A percentile compares a stretch with the other conserved stretches of the same genome.
Evolutionary conservation across 2,797 vertebrate genomes (phyloP).

Genomic region (Molothrus ater): DNA sequence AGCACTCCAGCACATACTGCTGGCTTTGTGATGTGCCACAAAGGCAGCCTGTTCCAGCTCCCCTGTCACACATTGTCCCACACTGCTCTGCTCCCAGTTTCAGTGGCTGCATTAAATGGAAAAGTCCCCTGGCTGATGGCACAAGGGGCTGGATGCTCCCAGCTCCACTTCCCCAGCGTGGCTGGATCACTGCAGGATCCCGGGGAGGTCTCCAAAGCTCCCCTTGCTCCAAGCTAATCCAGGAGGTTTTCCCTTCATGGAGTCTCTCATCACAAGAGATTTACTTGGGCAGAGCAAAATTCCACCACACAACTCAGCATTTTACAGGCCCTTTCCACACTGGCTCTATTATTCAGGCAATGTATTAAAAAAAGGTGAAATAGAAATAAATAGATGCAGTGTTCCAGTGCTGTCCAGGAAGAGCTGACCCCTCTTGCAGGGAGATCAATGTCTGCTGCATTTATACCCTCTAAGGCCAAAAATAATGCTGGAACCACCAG

Average conservation of each 20-base stretch:
- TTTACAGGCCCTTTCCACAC: background rate
- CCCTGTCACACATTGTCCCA: constrained; percentile 11
- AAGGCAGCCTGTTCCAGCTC: constrained; percentile 48
- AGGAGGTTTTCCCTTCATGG: background rate
- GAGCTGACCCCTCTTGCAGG: background rate
- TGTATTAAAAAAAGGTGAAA: background rate
- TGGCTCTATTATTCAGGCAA: background rate
- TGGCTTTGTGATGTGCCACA: constrained; percentile 40
- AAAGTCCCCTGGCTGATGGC: background rate
- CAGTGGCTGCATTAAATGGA: background rate
- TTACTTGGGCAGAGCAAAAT: background rate
- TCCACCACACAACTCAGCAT: background rate
- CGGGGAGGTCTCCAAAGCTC: background rate
- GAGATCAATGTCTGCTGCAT: background rate
- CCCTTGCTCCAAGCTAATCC: background rate
- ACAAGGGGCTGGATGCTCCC: background rate
- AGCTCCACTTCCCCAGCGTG: background rate
- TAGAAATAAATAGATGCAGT: background rate
- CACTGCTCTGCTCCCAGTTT: background rate
- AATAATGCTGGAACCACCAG: background rate
- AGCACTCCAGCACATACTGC: constrained; percentile 26
- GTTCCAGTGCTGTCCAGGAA: background rate
- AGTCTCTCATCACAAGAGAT: background rate
- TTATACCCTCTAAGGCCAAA: background rate
- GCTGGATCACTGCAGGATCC: background rate